phyloP scores from a whole-genome alignment of 2,888 invertebrate genomes.

The Ptychoptera contaminata region DNA sequence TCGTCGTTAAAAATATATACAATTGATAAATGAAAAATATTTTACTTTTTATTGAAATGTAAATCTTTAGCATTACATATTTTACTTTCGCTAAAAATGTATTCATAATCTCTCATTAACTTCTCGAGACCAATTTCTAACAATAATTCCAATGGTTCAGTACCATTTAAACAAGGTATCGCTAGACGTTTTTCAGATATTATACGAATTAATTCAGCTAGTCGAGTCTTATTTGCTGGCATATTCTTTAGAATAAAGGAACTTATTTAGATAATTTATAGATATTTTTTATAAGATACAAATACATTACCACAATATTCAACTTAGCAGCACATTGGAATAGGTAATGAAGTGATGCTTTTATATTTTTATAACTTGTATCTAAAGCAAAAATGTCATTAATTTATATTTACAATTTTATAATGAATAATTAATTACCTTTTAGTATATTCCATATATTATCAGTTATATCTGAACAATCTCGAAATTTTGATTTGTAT shows the following conservation, averaged over 20 bases:
- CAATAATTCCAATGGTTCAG: conserved; percentile 27
- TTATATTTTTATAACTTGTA: conserved; percentile 22
- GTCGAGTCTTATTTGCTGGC: conserved; percentile 27
- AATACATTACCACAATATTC: conserved; percentile 24
- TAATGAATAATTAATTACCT: conserved; percentile 14
- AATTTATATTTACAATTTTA: neutral
- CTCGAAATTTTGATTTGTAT: conserved; percentile 18
- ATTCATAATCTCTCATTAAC: conserved; percentile 27
- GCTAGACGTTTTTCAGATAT: conserved; percentile 27
- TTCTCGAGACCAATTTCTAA: conserved; percentile 31
- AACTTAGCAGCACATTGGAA: conserved; percentile 27
- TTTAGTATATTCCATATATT: conserved; percentile 27
- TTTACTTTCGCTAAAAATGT: conserved; percentile 27
- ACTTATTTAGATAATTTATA: neutral
- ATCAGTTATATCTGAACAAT: conserved; percentile 24
- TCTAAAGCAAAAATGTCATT: neutral
- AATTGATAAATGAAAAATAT: neutral
- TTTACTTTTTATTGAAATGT: conserved; percentile 7
- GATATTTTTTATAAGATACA: conserved; percentile 1
- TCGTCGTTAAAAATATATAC: no score
- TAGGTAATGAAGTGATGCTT: conserved; percentile 22
- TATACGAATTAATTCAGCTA: conserved; percentile 29
- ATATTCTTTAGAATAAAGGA: conserved; percentile 19
- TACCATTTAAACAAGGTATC: conserved; percentile 26
- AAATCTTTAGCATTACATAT: conserved; percentile 22